phyloP scores from a whole-genome alignment of 2,888 invertebrate species.

The Diogma glabrata region DNA sequence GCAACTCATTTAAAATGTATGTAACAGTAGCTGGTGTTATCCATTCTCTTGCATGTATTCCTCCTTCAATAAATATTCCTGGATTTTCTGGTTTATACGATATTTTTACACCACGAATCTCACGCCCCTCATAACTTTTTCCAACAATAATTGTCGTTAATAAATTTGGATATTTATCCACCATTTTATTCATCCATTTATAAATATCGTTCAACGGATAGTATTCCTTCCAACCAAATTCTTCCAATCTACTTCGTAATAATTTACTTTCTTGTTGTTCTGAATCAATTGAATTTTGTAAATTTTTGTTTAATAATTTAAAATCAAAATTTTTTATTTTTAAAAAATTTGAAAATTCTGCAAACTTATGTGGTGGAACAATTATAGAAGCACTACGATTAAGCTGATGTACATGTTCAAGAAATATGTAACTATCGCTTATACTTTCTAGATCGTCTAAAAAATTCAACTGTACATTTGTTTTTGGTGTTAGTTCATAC shows the following conservation, averaged over 20 bases:
- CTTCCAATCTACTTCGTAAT: constrained; percentile 15
- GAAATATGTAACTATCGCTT: constrained; percentile 1
- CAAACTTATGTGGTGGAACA: background rate
- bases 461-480: constrained; percentile 6
- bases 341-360: background rate
- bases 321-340: background rate
- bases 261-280: constrained; percentile 2
- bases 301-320: background rate
- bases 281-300: background rate
- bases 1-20: constrained; percentile 40
- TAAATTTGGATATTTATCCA: constrained; percentile 32
- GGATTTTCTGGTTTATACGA: constrained; percentile 25
- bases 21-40: constrained; percentile 39
- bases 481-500: constrained; percentile 6
- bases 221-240: constrained; percentile 25
- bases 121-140: constrained; percentile 37
- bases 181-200: constrained; percentile 39
- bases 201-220: constrained; percentile 32
- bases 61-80: constrained; percentile 31
- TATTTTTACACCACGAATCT: constrained; percentile 32
- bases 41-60: constrained; percentile 38
- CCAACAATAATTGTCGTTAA: constrained; percentile 38
- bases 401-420: too few species aligned
- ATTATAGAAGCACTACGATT: background rate
- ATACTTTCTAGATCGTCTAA: constrained; percentile 7